Base-by-base conservation (phyloP, 2,888 invertebrate species). In the Himalopsyche kuldschensis region DNA sequence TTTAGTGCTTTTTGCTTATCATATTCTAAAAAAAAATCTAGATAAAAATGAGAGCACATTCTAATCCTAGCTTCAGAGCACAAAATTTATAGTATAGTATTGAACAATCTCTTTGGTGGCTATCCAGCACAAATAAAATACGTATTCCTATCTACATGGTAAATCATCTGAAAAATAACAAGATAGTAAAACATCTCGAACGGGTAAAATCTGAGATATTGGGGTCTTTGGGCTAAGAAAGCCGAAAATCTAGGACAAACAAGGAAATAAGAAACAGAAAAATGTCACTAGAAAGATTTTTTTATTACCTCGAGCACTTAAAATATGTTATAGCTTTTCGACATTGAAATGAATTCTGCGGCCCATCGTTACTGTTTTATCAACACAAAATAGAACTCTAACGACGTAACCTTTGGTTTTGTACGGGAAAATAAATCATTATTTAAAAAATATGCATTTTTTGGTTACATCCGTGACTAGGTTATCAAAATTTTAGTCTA, bases 151-250 rank as follows among this genome's bases (percentile, higher is more conserved):
- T 76, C 76, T 76, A 47, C 20, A 76, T 81, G 75, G 75, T 81
- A 81, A 81, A 81, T 81, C 81, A 81, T 81, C 75, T 75, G 41
- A 24, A 75, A 76, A 81, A 81, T 81, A 81, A 81, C 76, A 48
- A 81, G 76, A 81, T 32, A 81, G 76, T 81, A 81, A 81, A 81
- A 76, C 81, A 69, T 69, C 69, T 69, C 69, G 27, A 69, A 69
- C 27, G 69, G 69, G 20, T 69, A 69, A 69, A 69, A 69, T 27
- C 69, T 27, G 69, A 69, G 69, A 69, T 69, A 69, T 69, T 69
- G 69, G 69, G 27, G 69, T 69, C 69, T 69, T 69, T 69, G 30
- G 24, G 69, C 30, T 27, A 69, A 69, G 69, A 69, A 69, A 69
- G 69, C 69, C 69, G 11, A 69, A 69, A 69, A 69, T 69, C 69